phyloP scores from a whole-genome alignment of 1,140 invertebrate genomes.

The Ostrea denselamellosa region DNA sequence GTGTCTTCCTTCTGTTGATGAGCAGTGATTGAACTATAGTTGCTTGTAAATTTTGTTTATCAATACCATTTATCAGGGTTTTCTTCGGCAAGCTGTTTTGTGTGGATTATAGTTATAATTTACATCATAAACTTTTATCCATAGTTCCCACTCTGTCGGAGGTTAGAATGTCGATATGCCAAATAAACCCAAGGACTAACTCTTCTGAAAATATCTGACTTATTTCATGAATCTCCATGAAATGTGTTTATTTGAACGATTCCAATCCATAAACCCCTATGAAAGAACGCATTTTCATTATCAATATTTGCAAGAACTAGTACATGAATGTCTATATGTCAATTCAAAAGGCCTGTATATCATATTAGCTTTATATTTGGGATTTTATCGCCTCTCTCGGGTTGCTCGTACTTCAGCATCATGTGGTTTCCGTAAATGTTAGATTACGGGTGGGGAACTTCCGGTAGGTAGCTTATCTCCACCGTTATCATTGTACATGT shows the following conservation, averaged over 20 bases:
- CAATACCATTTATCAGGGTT: neutral
- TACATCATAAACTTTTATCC: too few species aligned
- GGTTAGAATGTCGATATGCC: too few species aligned
- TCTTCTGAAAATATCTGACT: too few species aligned
- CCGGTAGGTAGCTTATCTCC: slow-evolving; percentile 1
- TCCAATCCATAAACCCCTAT: neutral
- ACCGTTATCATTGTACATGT: neutral
- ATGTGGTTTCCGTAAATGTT: neutral
- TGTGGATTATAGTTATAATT: too few species aligned
- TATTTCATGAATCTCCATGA: too few species aligned
- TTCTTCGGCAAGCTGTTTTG: too few species aligned
- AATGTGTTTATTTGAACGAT: neutral
- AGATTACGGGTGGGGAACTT: slow-evolving; percentile 33
- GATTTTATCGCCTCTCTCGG: slow-evolving; percentile 9
- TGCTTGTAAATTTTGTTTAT: slow-evolving; percentile 13
- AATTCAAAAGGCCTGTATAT: neutral
- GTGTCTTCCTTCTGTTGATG: neutral
- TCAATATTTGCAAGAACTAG: neutral
- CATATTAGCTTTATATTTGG: neutral
- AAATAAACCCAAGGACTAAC: too few species aligned
- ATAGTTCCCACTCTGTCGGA: too few species aligned
- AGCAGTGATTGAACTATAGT: neutral
- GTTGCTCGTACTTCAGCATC: slow-evolving; percentile 6
- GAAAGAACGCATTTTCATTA: neutral
- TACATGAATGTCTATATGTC: neutral